phyloP scores from a whole-genome alignment of 2,113 vertebrate species.

The Elephas maximus region DNA sequence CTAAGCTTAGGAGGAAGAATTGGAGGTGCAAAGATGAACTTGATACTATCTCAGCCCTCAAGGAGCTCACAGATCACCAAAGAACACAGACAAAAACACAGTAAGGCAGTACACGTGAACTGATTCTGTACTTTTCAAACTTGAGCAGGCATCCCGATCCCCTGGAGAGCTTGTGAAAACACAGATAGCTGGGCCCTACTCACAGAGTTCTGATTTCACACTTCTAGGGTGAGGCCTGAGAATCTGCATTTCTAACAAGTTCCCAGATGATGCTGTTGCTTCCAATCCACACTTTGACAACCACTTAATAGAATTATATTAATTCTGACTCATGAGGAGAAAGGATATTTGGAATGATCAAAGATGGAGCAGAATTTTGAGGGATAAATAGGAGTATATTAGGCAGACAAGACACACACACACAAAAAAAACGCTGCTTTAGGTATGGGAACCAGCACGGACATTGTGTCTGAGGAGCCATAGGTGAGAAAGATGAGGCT shows the following conservation, averaged over 20 bases:
- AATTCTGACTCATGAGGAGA: neutral
- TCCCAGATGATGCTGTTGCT: neutral
- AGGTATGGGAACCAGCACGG: neutral
- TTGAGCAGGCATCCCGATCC: accelerated
- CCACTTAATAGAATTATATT: neutral
- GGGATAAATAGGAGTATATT: neutral
- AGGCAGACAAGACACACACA: neutral
- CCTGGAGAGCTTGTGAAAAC: neutral
- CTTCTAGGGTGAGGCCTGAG: neutral
- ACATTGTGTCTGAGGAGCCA: neutral
- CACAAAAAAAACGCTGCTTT: neutral
- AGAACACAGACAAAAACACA: neutral
- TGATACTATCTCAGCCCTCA: neutral
- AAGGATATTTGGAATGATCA: neutral
- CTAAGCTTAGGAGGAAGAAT: neutral
- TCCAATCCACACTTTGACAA: neutral
- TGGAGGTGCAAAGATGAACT: neutral
- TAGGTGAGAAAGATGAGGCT: neutral
- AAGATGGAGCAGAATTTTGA: neutral
- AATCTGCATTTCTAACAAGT: neutral
- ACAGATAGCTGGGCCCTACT: too few species aligned
- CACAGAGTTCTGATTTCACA: neutral
- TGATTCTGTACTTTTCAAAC: neutral
- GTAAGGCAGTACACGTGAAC: accelerated
- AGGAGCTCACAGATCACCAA: neutral